phyloP scores from a whole-genome alignment of 2,797 vertebrate genomes.

The Sebastes hubbsi region DNA sequence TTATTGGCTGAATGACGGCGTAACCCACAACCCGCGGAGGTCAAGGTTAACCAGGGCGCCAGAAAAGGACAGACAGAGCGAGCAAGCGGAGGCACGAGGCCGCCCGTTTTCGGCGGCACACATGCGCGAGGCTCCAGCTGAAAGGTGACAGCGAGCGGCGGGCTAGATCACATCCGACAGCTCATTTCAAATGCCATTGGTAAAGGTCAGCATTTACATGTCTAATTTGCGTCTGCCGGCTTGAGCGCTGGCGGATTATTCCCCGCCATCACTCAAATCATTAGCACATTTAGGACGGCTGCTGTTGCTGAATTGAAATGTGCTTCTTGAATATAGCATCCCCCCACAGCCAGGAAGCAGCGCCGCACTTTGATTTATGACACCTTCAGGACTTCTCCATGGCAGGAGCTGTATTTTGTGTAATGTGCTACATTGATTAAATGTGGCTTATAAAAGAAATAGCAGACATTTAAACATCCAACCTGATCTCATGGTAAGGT shows the following conservation, averaged over 20 bases:
- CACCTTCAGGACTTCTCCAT: slow-evolving; percentile 34
- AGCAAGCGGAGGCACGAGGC: not conserved
- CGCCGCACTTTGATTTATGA: slow-evolving; percentile 57
- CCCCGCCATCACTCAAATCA: slow-evolving; percentile 88
- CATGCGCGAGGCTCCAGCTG: slow-evolving; percentile 27
- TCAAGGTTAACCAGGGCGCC: slow-evolving; percentile 70
- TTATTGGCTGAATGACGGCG: slow-evolving; percentile 32
- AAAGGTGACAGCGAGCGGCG: slow-evolving; percentile 60
- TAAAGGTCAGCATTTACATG: slow-evolving; percentile 85
- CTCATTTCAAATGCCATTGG: slow-evolving; percentile 80
- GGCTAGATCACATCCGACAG: slow-evolving; percentile 77
- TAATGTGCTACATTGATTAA: slow-evolving; percentile 16
- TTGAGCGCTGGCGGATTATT: slow-evolving; percentile 86
- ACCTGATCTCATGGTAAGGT: too few relatives aligned
- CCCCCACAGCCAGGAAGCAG: slow-evolving; percentile 44
- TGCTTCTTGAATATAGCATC: slow-evolving; percentile 51
- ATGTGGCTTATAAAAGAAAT: slow-evolving; percentile 5
- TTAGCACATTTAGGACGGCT: slow-evolving; percentile 70
- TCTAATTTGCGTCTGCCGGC: slow-evolving; percentile 80
- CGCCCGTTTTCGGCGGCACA: not conserved
- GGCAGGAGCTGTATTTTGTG: slow-evolving; percentile 20
- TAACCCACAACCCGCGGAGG: slow-evolving; percentile 26
- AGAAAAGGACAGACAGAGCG: slow-evolving; percentile 1
- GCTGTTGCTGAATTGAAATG: slow-evolving; percentile 72
- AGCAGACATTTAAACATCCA: not conserved